phyloP scores from a whole-genome alignment of 2,797 vertebrate species.

The Rachycentron canadum region DNA sequence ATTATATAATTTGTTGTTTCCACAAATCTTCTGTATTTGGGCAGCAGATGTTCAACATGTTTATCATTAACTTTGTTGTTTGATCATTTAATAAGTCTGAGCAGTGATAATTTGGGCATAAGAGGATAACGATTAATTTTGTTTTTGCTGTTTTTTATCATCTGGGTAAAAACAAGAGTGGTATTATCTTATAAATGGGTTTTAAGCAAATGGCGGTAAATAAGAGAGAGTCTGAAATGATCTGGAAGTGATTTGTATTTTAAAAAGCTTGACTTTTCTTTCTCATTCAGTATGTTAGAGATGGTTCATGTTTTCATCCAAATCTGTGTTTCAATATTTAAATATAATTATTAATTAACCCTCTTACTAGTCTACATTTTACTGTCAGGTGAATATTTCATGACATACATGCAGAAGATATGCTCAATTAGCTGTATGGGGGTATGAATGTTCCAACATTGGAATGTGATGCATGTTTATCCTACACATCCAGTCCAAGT shows the following conservation, averaged over 20 bases:
- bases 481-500: not conserved
- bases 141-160: conserved; percentile 49
- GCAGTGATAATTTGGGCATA: conserved; percentile 44
- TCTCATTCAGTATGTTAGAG: conserved; percentile 9
- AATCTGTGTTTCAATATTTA: conserved; percentile 19
- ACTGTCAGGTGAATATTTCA: conserved; percentile 43
- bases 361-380: not conserved
- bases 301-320: conserved; percentile 16
- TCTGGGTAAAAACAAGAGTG: conserved; percentile 14
- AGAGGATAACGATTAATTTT: conserved; percentile 57
- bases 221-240: conserved; percentile 28
- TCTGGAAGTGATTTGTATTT: conserved; percentile 13
- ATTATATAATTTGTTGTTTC: conserved; percentile 48
- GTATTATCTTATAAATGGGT: conserved; percentile 45
- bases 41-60: conserved; percentile 55
- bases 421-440: conserved; percentile 12
- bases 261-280: conserved; percentile 15
- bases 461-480: not conserved
- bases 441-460: conserved; percentile 12
- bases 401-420: conserved; percentile 18
- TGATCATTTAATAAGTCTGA: conserved; percentile 58
- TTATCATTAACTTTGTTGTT: conserved; percentile 52
- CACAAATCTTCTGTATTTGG: conserved; percentile 31
- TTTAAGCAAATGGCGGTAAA: conserved; percentile 41
- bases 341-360: conserved; percentile 17